Conservation (phyloP, 2,797 vertebrate species). For the Siniperca obscura region DNA sequence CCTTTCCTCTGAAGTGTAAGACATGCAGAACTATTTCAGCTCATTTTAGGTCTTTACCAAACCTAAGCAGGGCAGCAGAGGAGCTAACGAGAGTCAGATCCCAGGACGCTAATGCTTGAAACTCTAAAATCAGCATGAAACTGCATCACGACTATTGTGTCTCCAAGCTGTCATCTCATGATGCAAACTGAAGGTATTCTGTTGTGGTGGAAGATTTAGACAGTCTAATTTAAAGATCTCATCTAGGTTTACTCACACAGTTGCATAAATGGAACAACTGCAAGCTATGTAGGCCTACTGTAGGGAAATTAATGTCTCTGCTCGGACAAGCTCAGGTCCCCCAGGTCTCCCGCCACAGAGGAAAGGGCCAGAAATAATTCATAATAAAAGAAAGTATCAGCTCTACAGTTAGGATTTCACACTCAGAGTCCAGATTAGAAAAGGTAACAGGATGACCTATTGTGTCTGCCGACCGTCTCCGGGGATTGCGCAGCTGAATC, state of each 20-base stretch:
- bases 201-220: background rate
- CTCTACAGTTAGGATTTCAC: slow-evolving; percentile 23
- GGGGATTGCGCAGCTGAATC: slow-evolving; percentile 34
- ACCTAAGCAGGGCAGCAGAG: slow-evolving; percentile 37
- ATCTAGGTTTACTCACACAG: slow-evolving; percentile 15
- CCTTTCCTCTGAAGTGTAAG: background rate
- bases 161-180: background rate
- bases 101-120: slow-evolving; percentile 28
- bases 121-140: slow-evolving; percentile 34
- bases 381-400: slow-evolving; percentile 32
- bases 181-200: background rate
- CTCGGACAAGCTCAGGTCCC: slow-evolving; percentile 50
- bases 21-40: slow-evolving; percentile 26
- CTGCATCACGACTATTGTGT: background rate
- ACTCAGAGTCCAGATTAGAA: slow-evolving; percentile 38
- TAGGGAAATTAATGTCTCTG: slow-evolving; percentile 52
- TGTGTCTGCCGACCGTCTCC: background rate
- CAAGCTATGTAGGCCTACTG: slow-evolving; percentile 28
- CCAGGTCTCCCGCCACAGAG: slow-evolving; percentile 41
- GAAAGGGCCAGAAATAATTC: slow-evolving; percentile 39
- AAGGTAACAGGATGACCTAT: slow-evolving; percentile 5
- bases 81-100: slow-evolving; percentile 45
- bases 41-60: slow-evolving; percentile 24
- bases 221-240: slow-evolving; percentile 32
- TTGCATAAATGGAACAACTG: slow-evolving; percentile 43